These are phyloP conservation scores for Peromyscus polionotus DNA, from an alignment of 2,113 vertebrate species.

Conservation along the genomic window DNA sequence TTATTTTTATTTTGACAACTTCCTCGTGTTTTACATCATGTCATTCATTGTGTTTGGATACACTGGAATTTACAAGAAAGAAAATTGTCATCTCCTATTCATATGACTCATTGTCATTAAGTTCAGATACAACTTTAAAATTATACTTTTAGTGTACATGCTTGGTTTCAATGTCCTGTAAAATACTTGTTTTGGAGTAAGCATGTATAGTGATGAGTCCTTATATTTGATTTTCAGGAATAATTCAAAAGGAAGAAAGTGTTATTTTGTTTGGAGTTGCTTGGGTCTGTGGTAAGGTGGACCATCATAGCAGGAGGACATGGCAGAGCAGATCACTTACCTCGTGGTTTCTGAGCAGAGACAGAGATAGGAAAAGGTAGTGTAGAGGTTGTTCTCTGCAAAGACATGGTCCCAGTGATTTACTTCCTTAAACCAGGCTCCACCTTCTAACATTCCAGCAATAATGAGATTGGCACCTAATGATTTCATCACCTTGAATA, in stretches of 20 bases:
- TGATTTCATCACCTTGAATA: background rate
- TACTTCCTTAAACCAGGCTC: background rate
- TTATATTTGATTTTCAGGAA: background rate
- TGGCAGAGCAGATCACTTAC: too few species aligned
- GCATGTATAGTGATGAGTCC: background rate
- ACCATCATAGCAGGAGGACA: background rate
- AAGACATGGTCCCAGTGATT: background rate
- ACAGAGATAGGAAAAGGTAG: background rate
- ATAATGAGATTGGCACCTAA: background rate
- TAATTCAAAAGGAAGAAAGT: background rate
- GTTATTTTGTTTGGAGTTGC: background rate
- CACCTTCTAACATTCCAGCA: background rate
- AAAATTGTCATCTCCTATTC: background rate
- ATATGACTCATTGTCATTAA: background rate
- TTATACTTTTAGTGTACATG: background rate
- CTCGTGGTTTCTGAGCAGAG: background rate
- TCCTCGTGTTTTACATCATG: background rate
- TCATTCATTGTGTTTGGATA: background rate
- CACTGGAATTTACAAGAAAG: background rate
- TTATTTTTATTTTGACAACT: conserved; percentile 10
- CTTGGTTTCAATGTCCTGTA: background rate
- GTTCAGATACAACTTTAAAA: background rate
- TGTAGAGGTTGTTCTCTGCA: background rate
- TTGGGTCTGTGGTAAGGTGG: background rate
- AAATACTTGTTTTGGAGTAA: conserved; percentile 28